These are phyloP conservation scores for Apostichopus californicus DNA, from an alignment of 35 echinoderm and acorn worm species.

Conservation along the genomic window DNA sequence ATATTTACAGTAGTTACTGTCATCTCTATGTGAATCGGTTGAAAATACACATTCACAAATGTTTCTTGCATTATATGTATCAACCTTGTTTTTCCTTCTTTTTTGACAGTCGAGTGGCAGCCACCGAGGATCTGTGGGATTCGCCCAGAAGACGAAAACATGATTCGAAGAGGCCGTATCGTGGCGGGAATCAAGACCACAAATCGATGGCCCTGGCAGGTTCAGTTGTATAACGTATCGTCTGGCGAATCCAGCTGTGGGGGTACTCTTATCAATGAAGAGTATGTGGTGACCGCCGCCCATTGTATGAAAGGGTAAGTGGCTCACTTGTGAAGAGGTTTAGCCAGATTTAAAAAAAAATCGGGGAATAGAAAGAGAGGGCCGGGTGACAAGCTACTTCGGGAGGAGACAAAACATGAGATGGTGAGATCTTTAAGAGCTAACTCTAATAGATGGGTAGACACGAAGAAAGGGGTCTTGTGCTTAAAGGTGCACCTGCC, in stretches of 20 bases:
- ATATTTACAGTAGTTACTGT: no score
- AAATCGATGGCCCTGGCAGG: conserved; percentile 37
- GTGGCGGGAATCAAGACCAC: conserved; percentile 23
- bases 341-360: background rate
- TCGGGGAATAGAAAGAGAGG: no score
- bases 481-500: no score
- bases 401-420: background rate
- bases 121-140: conserved; percentile 18
- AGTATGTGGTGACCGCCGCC: conserved; percentile 38
- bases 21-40: no score
- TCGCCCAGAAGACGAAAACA: conserved; percentile 10
- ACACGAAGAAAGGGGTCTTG: no score
- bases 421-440: no score
- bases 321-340: background rate
- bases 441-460: no score
- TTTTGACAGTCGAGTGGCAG: conserved; percentile 6
- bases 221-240: conserved; percentile 41
- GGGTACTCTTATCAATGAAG: conserved; percentile 15
- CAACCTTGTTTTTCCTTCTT: background rate
- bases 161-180: conserved; percentile 18
- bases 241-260: conserved; percentile 2
- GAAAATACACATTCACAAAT: no score
- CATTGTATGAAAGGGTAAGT: conserved; percentile 37
- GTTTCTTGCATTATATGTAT: no score
- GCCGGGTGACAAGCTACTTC: no score